These are phyloP conservation scores for Euplagia quadripunctaria DNA, from an alignment of 2,888 invertebrate genomes.

Conservation along the genomic window DNA sequence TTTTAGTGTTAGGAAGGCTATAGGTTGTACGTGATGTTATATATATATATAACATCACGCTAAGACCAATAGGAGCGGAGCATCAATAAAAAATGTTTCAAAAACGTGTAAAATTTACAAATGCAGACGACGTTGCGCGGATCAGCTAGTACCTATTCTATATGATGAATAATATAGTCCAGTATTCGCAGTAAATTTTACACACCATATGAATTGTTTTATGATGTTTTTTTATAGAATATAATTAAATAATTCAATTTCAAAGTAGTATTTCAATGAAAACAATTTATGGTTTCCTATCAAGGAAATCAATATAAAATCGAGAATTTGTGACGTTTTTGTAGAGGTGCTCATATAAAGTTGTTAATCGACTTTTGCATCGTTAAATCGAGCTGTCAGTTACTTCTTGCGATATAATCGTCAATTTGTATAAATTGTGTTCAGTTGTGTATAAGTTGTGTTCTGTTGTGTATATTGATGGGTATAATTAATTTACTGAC, in stretches of 20 bases:
- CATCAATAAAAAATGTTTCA: no score
- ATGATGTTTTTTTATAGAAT: neutral
- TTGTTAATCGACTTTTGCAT: conserved; percentile 13
- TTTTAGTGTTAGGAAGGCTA: no score
- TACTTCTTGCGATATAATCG: conserved; percentile 11
- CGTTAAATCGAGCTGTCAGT: conserved; percentile 12
- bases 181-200: conserved; percentile 9
- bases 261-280: neutral
- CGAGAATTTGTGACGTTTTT: conserved; percentile 1
- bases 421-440: conserved; percentile 23
- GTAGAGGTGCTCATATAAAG: neutral
- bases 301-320: neutral
- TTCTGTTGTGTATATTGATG: conserved; percentile 14
- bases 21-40: no score
- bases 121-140: no score
- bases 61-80: no score
- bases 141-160: conserved; percentile 10
- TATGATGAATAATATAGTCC: conserved; percentile 50
- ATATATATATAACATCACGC: no score
- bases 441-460: conserved; percentile 14
- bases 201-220: neutral
- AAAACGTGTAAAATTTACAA: no score
- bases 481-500: conserved; percentile 19
- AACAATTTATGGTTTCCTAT: neutral
- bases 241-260: neutral